phyloP scores from a whole-genome alignment of 2,113 vertebrate species.

The Phalacrocorax aristotelis region DNA sequence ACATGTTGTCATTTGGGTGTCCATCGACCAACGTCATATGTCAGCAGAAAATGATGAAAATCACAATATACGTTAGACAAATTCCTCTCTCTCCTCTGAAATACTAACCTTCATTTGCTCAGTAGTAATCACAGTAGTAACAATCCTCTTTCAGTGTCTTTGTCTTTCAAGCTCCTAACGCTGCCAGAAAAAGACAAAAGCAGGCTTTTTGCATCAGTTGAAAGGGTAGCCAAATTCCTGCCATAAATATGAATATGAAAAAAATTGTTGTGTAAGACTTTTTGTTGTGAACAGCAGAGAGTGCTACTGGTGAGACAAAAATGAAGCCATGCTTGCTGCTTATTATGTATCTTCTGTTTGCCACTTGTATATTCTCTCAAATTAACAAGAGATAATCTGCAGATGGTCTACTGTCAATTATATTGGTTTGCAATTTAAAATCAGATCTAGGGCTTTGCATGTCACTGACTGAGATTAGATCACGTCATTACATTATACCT shows the following conservation, averaged over 20 bases:
- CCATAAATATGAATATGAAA: neutral
- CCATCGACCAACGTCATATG: neutral
- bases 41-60: neutral
- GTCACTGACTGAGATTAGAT: neutral
- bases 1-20: neutral
- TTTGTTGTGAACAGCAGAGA: neutral
- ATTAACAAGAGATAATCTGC: neutral
- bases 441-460: neutral
- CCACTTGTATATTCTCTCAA: neutral
- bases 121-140: neutral
- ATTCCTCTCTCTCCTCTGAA: neutral
- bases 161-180: neutral
- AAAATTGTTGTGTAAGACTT: neutral
- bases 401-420: neutral
- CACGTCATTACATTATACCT: neutral
- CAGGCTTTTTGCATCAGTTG: neutral
- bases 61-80: neutral
- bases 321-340: neutral
- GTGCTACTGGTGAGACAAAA: neutral
- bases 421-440: neutral
- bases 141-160: neutral
- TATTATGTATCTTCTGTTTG: neutral
- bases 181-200: neutral
- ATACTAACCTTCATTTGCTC: neutral
- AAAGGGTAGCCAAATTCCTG: neutral